Percentiles rank a stretch among this genome's conserved stretches.
Evolutionary conservation across 2,888 invertebrate genomes (phyloP).

Genomic region (Hypolimnas misippus): DNA sequence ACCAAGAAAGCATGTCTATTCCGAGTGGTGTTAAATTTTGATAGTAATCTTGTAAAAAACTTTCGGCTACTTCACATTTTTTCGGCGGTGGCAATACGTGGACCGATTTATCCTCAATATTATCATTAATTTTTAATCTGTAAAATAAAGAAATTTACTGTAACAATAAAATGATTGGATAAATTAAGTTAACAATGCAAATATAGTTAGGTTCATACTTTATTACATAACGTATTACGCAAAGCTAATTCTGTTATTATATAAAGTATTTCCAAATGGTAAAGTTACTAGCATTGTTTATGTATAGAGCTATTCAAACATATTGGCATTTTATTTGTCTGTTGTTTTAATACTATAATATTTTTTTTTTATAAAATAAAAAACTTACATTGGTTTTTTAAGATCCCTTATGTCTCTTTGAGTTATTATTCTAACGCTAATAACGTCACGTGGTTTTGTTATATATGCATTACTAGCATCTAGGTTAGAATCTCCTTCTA

Average conservation of each 20-base stretch:
- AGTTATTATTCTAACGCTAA: conserved; percentile 65
- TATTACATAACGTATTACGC: no score
- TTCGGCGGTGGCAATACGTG: conserved; percentile 44
- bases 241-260: no score
- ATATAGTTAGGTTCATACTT: no score
- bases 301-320: no score
- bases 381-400: conserved; percentile 63
- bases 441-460: conserved; percentile 59
- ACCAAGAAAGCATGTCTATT: conserved; percentile 59
- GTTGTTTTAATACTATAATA: no score
- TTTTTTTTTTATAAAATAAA: no score
- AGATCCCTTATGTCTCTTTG: conserved; percentile 57
- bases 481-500: background rate
- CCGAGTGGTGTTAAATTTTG: conserved; percentile 60
- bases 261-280: no score
- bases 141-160: conserved; percentile 27
- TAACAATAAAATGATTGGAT: background rate
- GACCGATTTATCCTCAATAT: conserved; percentile 58
- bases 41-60: conserved; percentile 66
- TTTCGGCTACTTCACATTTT: conserved; percentile 65
- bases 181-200: background rate
- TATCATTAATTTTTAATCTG: conserved; percentile 60
- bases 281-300: no score
- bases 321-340: no score
- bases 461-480: conserved; percentile 52